These are phyloP conservation scores for Electrophaes corylata DNA, from an alignment of 2,888 invertebrate genomes.

Conservation along the genomic window DNA sequence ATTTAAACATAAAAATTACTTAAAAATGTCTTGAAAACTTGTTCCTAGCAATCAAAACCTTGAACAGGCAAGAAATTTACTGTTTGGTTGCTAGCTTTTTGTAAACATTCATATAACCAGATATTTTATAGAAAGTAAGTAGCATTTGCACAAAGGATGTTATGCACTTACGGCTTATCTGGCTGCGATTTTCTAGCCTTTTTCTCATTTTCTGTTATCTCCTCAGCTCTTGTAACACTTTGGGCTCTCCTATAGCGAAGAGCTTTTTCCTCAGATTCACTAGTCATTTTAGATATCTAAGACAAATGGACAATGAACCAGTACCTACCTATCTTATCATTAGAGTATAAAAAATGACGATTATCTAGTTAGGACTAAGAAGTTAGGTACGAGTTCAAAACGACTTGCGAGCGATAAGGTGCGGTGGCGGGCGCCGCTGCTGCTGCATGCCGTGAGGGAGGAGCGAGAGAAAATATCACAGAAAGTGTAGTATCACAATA, in stretches of 20 bases:
- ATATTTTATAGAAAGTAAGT: background rate
- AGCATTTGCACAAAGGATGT: slow-evolving; percentile 23
- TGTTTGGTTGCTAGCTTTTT: too few relatives aligned
- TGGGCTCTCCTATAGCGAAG: slow-evolving; percentile 89
- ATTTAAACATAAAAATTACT: too few relatives aligned
- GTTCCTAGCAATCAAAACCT: too few relatives aligned
- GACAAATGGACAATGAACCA: slow-evolving; percentile 15
- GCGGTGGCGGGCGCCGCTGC: too few relatives aligned
- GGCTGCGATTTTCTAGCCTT: slow-evolving; percentile 91
- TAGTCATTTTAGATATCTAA: slow-evolving; percentile 53
- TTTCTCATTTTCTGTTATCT: slow-evolving; percentile 92
- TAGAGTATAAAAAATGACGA: slow-evolving; percentile 19
- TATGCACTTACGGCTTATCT: slow-evolving; percentile 92
- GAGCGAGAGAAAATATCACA: background rate
- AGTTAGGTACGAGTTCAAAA: slow-evolving; percentile 7
- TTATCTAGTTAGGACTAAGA: slow-evolving; percentile 17
- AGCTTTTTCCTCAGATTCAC: slow-evolving; percentile 77
- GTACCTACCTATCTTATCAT: slow-evolving; percentile 32
- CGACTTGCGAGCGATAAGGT: slow-evolving; percentile 12
- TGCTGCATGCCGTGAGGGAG: background rate
- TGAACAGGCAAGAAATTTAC: too few relatives aligned
- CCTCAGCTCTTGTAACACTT: slow-evolving; percentile 94
- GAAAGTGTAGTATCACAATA: too few relatives aligned
- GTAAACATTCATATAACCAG: background rate
- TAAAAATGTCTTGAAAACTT: too few relatives aligned